Base-by-base conservation (phyloP, 2,888 invertebrate species). In the Argyresthia goedartella region DNA sequence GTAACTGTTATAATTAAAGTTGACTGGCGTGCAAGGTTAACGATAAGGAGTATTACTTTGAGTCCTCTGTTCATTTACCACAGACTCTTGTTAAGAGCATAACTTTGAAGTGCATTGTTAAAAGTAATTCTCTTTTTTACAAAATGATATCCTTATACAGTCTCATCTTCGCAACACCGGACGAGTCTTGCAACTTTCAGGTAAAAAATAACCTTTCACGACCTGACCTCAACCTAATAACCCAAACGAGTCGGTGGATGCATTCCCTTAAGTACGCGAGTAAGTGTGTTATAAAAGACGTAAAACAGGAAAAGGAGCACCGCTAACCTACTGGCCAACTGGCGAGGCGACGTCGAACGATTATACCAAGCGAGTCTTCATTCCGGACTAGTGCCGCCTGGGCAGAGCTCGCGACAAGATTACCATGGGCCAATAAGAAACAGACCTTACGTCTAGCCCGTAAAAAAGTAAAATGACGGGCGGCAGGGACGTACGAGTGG, bases 291-390 rank as follows among this genome's bases (percentile, higher is more conserved):
- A 76, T 82, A 79, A 80, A 71, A 74, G 76, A 70, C 69, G 71
- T 69, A 60, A 68, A 73, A 76, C 84, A 81, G 82, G 85, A 84
- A 85, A 81, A 82, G 80, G 82, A 80, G 72, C 79, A 73, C 78
- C 73, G 81, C 73, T 86, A 84, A 85, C 86, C 85, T 76, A 85
- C 81, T 86, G 82, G 84, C 84, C 85, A 82, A 86, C 81, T 85
- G 75, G 69, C 80, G 72, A 74, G 69, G 63, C 76, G 67, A 70
- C 76, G 69, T 73, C 77, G 73, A 67, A 62, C 75, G 76, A 75
- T 73, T 76, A 77, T 72, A 68, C 65, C 68, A 71, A 66, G 60
- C 72, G 65, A 67, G 76, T 66, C 77, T 69, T 71, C 85, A 84
- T 80, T 82, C 81, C 68, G 71, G 69, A 76, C 77, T 78, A 73